Evolutionary conservation across 2,888 invertebrate species (phyloP), one percentile per base, ranked within the genome.

Genomic region (Drosophila mimetica): DNA sequence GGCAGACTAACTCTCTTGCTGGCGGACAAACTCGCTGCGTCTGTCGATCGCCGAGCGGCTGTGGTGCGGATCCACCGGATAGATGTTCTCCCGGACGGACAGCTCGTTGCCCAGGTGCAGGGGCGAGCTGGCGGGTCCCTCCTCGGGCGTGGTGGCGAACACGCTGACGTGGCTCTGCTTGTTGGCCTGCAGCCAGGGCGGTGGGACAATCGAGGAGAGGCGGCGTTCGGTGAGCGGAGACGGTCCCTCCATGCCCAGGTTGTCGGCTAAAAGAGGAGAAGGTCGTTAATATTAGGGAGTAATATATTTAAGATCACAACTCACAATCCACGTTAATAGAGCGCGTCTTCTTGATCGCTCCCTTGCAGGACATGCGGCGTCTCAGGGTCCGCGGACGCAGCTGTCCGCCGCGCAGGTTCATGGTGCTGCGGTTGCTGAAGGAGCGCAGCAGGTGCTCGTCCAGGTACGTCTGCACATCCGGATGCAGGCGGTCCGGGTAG

Each of bases 291-390:
- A 22, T 18, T 18, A 13, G 11, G 1, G 4, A 44, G 5, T 44
- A 8, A 18, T 14, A 11, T 9, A 1, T 0, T 3, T 2, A 13
- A 7, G 6, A 9, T 6, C 5, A 2, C 4, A 71, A 94, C 95
- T 94, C 92, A 96, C 96, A 95, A 91, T 96, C 97, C 7, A 97
- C 96, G 89, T 97, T 97, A 74, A 98, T 98, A 11, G 98, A 97
- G 76, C 98, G 93, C 0, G 98, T 98, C 90, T 98, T 96, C 92
- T 97, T 96, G 66, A 98, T 97, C 41, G 98, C 97, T 54, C 98
- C 98, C 84, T 96, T 95, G 18, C 98, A 96, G 0, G 97, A 97
- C 95, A 97, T 95, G 87, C 95, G 94, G 1, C 97, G 93, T 44
- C 94, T 94, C 47, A 96, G 84, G 63, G 93, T 92, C 34, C 94